Evolutionary conservation across 2,113 vertebrate species (phyloP), one percentile per base, ranked within the genome.

Genomic region (Hiodon tergisus): DNA sequence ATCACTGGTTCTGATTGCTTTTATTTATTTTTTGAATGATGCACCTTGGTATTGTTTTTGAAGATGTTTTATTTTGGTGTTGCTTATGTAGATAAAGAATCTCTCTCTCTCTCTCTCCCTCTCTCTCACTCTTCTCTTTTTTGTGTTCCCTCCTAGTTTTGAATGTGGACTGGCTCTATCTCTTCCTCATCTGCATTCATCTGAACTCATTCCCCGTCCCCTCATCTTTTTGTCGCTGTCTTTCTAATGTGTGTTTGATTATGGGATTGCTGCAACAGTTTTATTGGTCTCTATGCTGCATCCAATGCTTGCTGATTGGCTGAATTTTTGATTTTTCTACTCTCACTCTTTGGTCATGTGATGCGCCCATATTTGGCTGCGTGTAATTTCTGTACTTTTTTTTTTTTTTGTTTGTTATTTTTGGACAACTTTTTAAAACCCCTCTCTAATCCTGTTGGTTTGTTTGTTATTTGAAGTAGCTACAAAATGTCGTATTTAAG

Each of bases 251-350:
- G 81, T 90, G 81, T 87, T 87, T 79, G 85, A 85, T 31, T 83
- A 89, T 91, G 86, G 86, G 88, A 88, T 86, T 87, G 85, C 88
- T 85, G 85, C 83, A 79, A 82, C 85, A 72, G 85, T 89, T 89
- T 88, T 86, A 90, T 86, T 88, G 89, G 88, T 91, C 85, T 89
- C 82, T 88, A 85, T 86, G 83, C 88, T 91, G 89, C 88, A 90
- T 88, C 88, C 81, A 80, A 89, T 69, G 89, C 90, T 90, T 91
- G 88, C 87, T 90, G 87, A 88, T 89, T 91, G 89, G 88, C 90
- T 90, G 85, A 81, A 69, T 80, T 82, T 82, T 80, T 74, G 76
- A 81, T 79, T 77, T 77, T 57, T 73, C 85, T 81, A 81, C 81
- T 73, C 76, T 87, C 86, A 89, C 85, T 87, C 83, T 88, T 31